Conservation (phyloP, 2,888 invertebrate species). For the Philereme transversata region DNA sequence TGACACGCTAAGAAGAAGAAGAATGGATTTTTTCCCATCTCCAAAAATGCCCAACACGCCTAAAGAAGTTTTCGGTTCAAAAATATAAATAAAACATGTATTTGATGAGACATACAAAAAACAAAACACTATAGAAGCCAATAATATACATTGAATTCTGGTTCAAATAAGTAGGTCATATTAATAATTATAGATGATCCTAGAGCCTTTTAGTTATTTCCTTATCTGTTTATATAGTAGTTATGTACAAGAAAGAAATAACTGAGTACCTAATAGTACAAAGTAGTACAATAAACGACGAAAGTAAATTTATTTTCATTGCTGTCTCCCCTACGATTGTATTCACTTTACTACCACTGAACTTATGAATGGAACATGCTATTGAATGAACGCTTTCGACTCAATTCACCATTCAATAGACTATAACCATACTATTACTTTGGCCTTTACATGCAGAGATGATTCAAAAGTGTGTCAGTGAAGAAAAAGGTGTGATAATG, state of each 20-base stretch:
- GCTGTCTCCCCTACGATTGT: conserved; percentile 64
- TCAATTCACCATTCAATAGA: conserved; percentile 71
- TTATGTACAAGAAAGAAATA: neutral
- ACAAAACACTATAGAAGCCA: too few relatives aligned
- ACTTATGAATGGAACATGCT: conserved; percentile 45
- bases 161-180: too few relatives aligned
- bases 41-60: too few relatives aligned
- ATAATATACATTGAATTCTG: too few relatives aligned
- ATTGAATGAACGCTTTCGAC: conserved; percentile 63
- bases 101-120: too few relatives aligned
- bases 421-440: conserved; percentile 78
- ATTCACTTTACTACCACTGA: conserved; percentile 62
- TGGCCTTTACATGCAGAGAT: conserved; percentile 29
- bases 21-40: too few relatives aligned
- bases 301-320: conserved; percentile 72
- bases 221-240: too few relatives aligned
- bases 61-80: too few relatives aligned
- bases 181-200: too few relatives aligned
- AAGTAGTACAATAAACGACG: conserved; percentile 37
- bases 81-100: too few relatives aligned
- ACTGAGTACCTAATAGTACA: conserved; percentile 22
- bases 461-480: conserved; percentile 32
- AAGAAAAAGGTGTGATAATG: conserved; percentile 32
- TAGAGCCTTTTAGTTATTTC: too few relatives aligned
- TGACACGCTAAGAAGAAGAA: too few relatives aligned